phyloP scores from a whole-genome alignment of 2,797 vertebrate genomes.

The Pteropus rufus region DNA sequence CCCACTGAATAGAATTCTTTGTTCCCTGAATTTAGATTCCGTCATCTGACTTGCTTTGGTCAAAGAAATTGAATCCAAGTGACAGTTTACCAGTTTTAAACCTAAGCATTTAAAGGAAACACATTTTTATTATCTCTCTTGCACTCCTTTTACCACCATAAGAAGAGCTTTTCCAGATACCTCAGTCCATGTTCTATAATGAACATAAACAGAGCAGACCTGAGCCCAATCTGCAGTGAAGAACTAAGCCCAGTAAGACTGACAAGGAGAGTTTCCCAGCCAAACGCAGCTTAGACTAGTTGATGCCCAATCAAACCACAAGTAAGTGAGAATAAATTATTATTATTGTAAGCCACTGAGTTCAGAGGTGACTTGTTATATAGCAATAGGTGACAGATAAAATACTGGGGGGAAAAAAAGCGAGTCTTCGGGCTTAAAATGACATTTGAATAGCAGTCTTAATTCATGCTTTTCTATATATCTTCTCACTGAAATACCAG shows the following conservation, averaged over 20 bases:
- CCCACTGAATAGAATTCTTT: neutral
- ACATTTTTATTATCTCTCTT: neutral
- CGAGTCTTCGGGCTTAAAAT: conserved; percentile 33
- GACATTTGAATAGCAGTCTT: neutral
- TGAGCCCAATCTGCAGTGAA: neutral
- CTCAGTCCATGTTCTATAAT: neutral
- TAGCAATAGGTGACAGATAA: neutral
- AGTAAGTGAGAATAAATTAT: neutral
- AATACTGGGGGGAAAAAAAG: neutral
- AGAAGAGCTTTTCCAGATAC: neutral
- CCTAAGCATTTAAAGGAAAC: neutral
- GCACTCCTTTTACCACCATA: neutral
- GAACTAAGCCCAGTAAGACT: neutral
- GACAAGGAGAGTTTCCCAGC: neutral
- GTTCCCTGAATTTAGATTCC: neutral
- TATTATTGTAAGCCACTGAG: neutral
- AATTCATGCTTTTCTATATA: neutral
- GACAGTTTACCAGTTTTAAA: neutral
- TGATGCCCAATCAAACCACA: neutral
- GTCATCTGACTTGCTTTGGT: neutral
- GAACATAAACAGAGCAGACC: neutral
- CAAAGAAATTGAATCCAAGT: neutral
- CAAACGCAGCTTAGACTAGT: neutral
- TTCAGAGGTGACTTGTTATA: neutral
- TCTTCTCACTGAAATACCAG: neutral